Percentiles rank a stretch among this genome's conserved stretches.
Conservation (phyloP, 2,113 vertebrate species). For the Indicator maculatus region DNA sequence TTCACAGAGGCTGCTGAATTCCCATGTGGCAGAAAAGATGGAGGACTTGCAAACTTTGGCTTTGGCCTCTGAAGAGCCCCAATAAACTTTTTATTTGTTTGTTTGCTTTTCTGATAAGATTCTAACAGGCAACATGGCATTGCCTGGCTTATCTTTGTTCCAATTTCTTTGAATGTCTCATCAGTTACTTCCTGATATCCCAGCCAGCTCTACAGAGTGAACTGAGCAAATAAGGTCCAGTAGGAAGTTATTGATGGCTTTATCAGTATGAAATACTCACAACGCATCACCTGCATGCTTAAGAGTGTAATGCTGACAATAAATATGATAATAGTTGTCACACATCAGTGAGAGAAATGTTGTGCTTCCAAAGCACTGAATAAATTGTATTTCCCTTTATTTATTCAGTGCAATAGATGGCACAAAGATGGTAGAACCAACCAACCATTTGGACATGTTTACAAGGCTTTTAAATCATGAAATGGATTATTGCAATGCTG, state of each 20-base stretch:
- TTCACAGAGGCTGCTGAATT: not conserved
- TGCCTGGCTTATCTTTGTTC: not conserved
- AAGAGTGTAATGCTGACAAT: slow-evolving; percentile 85
- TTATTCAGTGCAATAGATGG: slow-evolving; percentile 78
- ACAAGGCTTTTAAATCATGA: slow-evolving; percentile 69
- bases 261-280: slow-evolving; percentile 80
- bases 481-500: slow-evolving; percentile 49
- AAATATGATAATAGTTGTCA: slow-evolving; percentile 88
- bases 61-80: not conserved
- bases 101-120: not conserved
- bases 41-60: not conserved
- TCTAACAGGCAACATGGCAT: not conserved
- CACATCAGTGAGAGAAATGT: slow-evolving; percentile 82
- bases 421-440: slow-evolving; percentile 67
- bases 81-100: not conserved
- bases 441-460: slow-evolving; percentile 72
- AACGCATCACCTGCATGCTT: slow-evolving; percentile 81
- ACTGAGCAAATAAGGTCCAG: slow-evolving; percentile 66
- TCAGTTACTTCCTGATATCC: not conserved
- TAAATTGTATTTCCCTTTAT: slow-evolving; percentile 81
- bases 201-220: slow-evolving; percentile 33
- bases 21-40: fast-evolving
- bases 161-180: slow-evolving; percentile 39
- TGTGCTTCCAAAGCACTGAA: slow-evolving; percentile 79
- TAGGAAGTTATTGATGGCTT: slow-evolving; percentile 85